Evolutionary conservation across 2,888 invertebrate genomes (phyloP).

Genomic region (Cryptosula pallasiana): DNA sequence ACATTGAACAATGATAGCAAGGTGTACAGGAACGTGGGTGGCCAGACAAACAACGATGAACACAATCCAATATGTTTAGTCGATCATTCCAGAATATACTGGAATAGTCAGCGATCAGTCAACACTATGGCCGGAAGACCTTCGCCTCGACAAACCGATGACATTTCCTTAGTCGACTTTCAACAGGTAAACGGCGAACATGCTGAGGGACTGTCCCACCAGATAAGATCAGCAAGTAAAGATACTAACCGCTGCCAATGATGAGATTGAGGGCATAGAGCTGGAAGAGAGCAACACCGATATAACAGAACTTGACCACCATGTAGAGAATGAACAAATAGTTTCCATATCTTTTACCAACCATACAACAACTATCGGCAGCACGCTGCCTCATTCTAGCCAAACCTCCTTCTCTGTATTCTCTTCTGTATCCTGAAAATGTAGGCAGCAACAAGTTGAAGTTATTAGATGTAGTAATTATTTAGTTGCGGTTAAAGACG

Average conservation of each 20-base stretch:
- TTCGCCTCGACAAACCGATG: no score
- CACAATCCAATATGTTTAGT: no score
- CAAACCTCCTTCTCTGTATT: constrained; percentile 20
- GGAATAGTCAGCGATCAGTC: no score
- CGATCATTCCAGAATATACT: no score
- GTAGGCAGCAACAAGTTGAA: no score
- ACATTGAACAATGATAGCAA: no score
- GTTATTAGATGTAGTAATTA: no score
- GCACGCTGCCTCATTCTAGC: constrained; percentile 9
- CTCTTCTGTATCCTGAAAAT: constrained; percentile 24
- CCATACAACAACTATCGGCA: constrained; percentile 23
- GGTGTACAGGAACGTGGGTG: no score
- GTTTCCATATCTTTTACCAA: constrained; percentile 45
- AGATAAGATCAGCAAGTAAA: background rate
- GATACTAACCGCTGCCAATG: constrained; percentile 37
- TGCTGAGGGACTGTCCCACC: background rate
- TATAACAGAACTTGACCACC: constrained; percentile 40
- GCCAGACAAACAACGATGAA: no score
- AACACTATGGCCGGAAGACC: no score
- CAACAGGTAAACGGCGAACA: background rate
- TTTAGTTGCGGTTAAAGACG: no score
- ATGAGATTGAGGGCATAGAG: constrained; percentile 47
- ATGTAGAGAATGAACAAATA: constrained; percentile 46
- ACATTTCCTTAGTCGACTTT: no score
- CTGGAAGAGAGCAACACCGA: constrained; percentile 42